Percentiles rank a stretch among this genome's conserved stretches.
Evolutionary conservation across 2,888 invertebrate genomes (phyloP).

Genomic region (Limnephilus auricula): DNA sequence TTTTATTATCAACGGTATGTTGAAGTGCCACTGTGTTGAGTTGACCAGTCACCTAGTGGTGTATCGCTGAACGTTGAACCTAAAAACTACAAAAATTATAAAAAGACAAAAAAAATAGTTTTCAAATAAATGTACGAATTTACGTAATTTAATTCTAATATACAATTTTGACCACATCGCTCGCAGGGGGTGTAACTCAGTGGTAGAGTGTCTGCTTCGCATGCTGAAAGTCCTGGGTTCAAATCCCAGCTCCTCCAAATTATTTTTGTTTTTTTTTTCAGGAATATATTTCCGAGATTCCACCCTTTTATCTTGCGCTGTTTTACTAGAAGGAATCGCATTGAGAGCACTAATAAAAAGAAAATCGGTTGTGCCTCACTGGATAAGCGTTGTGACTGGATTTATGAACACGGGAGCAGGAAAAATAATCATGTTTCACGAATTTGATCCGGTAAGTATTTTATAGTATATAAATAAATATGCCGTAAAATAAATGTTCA

Average conservation of each 20-base stretch:
- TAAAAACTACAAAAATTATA: not conserved
- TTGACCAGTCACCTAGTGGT: too few species aligned
- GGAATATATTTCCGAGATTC: slow-evolving; percentile 66
- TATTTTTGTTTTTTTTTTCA: slow-evolving; percentile 61
- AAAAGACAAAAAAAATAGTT: not conserved
- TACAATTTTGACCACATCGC: not conserved
- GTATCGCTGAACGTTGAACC: too few species aligned
- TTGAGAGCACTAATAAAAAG: slow-evolving; percentile 53
- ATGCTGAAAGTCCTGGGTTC: slow-evolving; percentile 83
- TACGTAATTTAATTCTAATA: not conserved
- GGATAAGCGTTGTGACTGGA: slow-evolving; percentile 54
- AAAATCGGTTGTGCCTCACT: slow-evolving; percentile 44
- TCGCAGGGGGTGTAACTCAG: slow-evolving; percentile 75
- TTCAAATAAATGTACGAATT: not conserved
- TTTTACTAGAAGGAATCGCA: slow-evolving; percentile 59
- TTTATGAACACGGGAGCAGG: slow-evolving; percentile 61
- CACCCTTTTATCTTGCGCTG: slow-evolving; percentile 51
- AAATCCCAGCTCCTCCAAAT: slow-evolving; percentile 81
- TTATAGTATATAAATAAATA: not conserved
- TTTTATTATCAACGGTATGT: too few species aligned
- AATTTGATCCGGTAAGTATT: slow-evolving; percentile 63
- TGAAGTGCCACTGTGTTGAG: too few species aligned
- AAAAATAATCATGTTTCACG: slow-evolving; percentile 64
- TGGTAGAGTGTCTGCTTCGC: slow-evolving; percentile 82
- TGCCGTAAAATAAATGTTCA: not conserved